Evolutionary conservation across 2,797 vertebrate genomes (phyloP).

Genomic region (Oryzias sinensis): DNA sequence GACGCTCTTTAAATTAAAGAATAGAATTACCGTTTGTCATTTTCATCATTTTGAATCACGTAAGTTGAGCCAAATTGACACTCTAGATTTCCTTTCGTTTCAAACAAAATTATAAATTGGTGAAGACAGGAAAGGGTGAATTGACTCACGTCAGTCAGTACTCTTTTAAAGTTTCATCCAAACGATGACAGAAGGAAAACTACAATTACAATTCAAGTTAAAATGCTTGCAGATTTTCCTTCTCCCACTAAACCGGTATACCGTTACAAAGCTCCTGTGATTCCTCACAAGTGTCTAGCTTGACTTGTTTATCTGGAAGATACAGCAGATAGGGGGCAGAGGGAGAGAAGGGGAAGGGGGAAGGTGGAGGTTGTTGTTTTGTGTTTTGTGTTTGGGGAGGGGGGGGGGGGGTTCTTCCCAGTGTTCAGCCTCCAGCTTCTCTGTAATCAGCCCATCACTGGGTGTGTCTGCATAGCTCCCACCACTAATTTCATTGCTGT

Average conservation of each 20-base stretch:
- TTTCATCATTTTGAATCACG: no score
- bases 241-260: not conserved
- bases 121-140: no score
- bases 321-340: slow-evolving; percentile 16
- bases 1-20: no score
- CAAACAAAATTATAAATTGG: no score
- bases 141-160: no score
- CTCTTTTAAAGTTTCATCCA: no score
- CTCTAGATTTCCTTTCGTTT: no score
- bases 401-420: slow-evolving; percentile 51
- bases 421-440: slow-evolving; percentile 62
- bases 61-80: no score
- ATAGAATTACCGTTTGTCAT: no score
- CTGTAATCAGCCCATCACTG: slow-evolving; percentile 83
- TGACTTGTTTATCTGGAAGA: slow-evolving; percentile 35
- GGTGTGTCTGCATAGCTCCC: slow-evolving; percentile 78
- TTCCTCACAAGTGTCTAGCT: not conserved
- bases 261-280: slow-evolving; percentile 18
- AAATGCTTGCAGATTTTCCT: slow-evolving; percentile 11
- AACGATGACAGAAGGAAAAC: not conserved
- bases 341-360: slow-evolving; percentile 5
- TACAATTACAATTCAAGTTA: not conserved
- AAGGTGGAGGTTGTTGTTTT: slow-evolving; percentile 6
- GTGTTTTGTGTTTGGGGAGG: slow-evolving; percentile 5
- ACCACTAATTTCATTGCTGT: slow-evolving; percentile 81